Evolutionary conservation across 2,113 vertebrate genomes (phyloP), one percentile per base, ranked within the genome.

Genomic region (Chamaea fasciata): DNA sequence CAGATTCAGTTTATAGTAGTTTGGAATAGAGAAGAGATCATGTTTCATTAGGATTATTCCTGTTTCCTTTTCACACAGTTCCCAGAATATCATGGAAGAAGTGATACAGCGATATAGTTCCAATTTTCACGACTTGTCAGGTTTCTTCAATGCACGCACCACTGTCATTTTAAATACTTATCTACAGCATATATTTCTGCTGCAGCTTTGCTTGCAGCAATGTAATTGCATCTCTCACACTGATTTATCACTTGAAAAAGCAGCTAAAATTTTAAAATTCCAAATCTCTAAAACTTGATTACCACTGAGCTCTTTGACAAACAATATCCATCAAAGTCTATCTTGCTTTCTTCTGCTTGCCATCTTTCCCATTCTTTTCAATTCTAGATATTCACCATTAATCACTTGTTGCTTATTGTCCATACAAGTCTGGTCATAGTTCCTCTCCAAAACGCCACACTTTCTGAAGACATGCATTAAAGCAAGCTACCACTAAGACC

Each of bases 21-120:
- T 75, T 49, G 44, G 47, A 77, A 84, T 22, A 68, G 44, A 35
- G 56, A 35, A 86, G 30, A 67, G 71, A 64, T 83, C 60, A 60
- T 30, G 50, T 88, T 95, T 80, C 82, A 86, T 94, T 86, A 90
- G 37, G 37, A 71, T 92, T 88, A 86, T 47, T 55, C 26, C 56
- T 75, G 31, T 55, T 91, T 86, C 56, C 39, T 78, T 86, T 60
- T 80, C 93, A 28, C 30, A 44, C 7, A 64, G 47, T 37, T 92
- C 67, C 33, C 3, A 14, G 70, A 89, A 94, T 89, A 87, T 80
- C 59, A 57, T 3, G 13, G 33, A 77, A 79, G 59, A 70, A 55
- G 42, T 0, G 2, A 77, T 62, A 57, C 0, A 39, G 24, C 0
- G 1, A 74, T 53, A 62, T 1, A 57, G 41, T 87, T 90, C 52